A percentile compares a stretch with the other conserved stretches of the same genome.
Conservation (phyloP, 2,113 vertebrate species). For the Oncorhynchus tshawytscha region DNA sequence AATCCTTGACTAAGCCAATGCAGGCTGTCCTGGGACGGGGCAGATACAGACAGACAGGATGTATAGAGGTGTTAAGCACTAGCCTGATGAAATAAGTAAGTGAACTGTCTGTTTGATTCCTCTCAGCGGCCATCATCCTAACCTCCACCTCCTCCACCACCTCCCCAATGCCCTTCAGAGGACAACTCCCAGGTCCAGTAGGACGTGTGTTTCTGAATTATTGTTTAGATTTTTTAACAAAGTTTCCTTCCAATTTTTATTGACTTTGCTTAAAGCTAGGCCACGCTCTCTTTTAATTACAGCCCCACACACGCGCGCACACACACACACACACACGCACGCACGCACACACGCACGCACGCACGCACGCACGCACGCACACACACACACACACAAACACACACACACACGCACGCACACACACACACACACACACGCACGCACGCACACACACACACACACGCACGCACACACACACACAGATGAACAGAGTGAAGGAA, state of each 20-base stretch:
- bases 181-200: constrained; percentile 31
- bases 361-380: too few relatives aligned
- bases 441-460: too few relatives aligned
- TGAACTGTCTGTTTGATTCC: constrained; percentile 29
- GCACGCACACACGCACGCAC: too few relatives aligned
- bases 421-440: neutral
- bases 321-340: constrained; percentile 40
- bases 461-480: too few relatives aligned
- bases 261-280: constrained; percentile 53
- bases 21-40: constrained; percentile 33
- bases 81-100: constrained; percentile 36
- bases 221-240: constrained; percentile 64
- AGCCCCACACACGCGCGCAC: constrained; percentile 10
- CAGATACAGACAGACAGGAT: constrained; percentile 36
- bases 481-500: constrained; percentile 27
- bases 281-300: constrained; percentile 61
- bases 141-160: constrained; percentile 1
- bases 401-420: too few relatives aligned
- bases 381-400: constrained; percentile 40
- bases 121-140: neutral
- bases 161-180: constrained; percentile 27
- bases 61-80: constrained; percentile 51
- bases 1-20: constrained; percentile 27
- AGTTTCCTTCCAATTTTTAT: constrained; percentile 53
- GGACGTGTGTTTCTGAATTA: constrained; percentile 44